These are phyloP conservation scores for Alentia gelatinosa DNA, from an alignment of 2,888 invertebrate species.

Conservation along the genomic window DNA sequence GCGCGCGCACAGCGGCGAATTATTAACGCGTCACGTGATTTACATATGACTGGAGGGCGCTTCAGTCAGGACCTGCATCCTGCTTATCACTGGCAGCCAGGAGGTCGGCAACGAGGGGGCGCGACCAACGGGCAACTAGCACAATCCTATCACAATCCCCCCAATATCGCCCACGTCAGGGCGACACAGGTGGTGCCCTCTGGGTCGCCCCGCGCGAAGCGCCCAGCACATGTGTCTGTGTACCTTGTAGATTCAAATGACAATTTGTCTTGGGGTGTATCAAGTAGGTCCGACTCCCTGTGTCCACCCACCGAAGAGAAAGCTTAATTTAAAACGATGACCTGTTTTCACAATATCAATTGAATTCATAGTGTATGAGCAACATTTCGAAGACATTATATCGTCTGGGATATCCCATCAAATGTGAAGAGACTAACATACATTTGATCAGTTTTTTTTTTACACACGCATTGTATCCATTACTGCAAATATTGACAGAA, in stretches of 20 bases:
- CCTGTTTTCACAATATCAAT: not conserved
- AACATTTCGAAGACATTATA: not conserved
- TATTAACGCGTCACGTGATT: conserved; percentile 25
- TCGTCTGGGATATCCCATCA: not conserved
- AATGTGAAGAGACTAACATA: not conserved
- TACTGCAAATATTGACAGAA: not conserved
- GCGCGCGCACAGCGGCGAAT: not conserved
- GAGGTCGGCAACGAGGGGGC: not conserved
- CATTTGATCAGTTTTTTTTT: not conserved
- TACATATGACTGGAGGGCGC: not conserved
- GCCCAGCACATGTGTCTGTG: not conserved
- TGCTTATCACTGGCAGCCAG: conserved; percentile 16
- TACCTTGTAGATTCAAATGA: not conserved
- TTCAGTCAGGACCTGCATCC: not conserved
- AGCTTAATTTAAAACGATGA: not conserved
- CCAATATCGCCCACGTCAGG: not conserved
- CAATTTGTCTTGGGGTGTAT: not conserved
- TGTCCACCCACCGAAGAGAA: not conserved
- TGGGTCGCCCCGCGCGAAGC: not conserved
- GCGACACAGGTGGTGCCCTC: not conserved
- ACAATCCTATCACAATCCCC: not conserved
- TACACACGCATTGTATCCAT: not conserved
- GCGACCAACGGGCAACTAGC: not conserved
- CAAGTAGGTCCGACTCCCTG: not conserved
- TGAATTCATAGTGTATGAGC: not conserved